Conservation (phyloP, 2,113 vertebrate genomes). For the Elaphurus davidianus region DNA sequence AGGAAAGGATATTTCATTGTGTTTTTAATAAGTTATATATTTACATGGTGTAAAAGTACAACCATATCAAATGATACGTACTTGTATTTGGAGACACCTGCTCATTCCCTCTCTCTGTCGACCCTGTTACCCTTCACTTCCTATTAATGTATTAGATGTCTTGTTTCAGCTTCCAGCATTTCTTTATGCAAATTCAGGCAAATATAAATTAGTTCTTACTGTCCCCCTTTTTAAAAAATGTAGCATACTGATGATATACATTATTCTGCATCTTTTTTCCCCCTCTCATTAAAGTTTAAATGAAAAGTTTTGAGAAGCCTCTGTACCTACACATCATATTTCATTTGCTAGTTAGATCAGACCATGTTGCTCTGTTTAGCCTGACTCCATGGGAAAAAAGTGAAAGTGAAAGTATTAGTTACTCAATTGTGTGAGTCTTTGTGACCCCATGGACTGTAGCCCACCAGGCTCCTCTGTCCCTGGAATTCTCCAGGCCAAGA, state of each 20-base stretch:
- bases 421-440: background rate
- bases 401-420: background rate
- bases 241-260: background rate
- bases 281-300: background rate
- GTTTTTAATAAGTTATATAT: background rate
- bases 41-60: background rate
- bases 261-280: background rate
- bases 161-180: background rate
- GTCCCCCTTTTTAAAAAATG: background rate
- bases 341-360: background rate
- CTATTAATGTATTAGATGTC: background rate
- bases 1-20: background rate
- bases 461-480: background rate
- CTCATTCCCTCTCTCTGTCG: rapidly evolving
- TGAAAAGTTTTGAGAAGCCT: background rate
- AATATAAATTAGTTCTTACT: background rate
- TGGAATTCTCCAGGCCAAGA: background rate
- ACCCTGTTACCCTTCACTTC: background rate
- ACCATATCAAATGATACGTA: background rate
- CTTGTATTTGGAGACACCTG: background rate
- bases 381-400: background rate
- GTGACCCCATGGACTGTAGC: background rate
- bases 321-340: background rate
- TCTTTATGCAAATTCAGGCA: background rate
- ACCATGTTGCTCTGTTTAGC: background rate